Conservation (phyloP, 2,888 invertebrate species). For the Andrena flavipes region DNA sequence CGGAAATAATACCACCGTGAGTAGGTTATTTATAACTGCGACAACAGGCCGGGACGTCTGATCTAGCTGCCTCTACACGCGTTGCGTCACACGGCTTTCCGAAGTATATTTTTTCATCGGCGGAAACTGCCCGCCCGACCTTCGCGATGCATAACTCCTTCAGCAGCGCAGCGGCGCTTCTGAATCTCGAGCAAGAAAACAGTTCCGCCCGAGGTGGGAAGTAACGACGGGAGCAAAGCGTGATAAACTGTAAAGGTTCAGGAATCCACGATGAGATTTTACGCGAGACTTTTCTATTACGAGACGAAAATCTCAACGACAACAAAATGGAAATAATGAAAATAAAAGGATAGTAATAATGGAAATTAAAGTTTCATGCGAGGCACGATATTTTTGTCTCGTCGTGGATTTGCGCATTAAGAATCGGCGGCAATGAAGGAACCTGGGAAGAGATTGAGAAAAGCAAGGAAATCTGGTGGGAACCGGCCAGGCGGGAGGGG, state of each 20-base stretch:
- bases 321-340: no score
- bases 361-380: no score
- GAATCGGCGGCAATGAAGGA: no score
- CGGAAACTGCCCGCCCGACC: constrained; percentile 46
- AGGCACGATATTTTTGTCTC: no score
- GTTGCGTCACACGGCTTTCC: constrained; percentile 55
- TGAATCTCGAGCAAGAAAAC: constrained; percentile 19
- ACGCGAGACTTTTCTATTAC: no score
- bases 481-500: background rate
- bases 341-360: no score
- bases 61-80: constrained; percentile 68
- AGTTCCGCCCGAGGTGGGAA: background rate
- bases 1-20: constrained; percentile 72
- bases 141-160: constrained; percentile 50
- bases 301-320: no score
- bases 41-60: constrained; percentile 70
- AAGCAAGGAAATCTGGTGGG: background rate
- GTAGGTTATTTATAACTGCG: constrained; percentile 73
- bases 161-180: background rate
- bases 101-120: constrained; percentile 64
- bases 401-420: no score
- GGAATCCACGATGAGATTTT: no score
- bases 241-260: background rate
- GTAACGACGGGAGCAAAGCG: background rate
- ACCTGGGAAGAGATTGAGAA: background rate